Conservation (phyloP, 2,797 vertebrate genomes). For the Mormyrops boulengeri region DNA sequence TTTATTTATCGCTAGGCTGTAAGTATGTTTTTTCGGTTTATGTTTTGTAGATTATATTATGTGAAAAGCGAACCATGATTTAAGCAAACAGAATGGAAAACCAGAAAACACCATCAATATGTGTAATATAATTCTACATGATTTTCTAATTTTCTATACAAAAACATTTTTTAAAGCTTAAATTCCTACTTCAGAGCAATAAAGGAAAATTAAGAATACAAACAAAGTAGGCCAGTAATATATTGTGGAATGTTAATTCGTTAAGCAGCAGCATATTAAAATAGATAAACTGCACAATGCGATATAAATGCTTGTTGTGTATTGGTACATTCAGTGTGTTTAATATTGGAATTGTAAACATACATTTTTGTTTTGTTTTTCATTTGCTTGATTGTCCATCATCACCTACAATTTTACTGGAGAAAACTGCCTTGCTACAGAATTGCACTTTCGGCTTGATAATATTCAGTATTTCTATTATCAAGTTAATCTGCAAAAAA, state of each 20-base stretch:
- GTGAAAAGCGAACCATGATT: constrained; percentile 50
- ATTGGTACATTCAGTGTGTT: constrained; percentile 34
- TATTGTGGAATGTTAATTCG: constrained; percentile 56
- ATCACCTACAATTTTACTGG: constrained; percentile 29
- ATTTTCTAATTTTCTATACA: constrained; percentile 66
- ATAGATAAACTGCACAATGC: constrained; percentile 53
- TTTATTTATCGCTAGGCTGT: constrained; percentile 42
- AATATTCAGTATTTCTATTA: constrained; percentile 29
- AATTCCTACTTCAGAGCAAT: constrained; percentile 53
- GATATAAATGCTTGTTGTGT: constrained; percentile 46
- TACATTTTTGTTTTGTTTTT: constrained; percentile 22
- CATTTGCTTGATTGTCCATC: constrained; percentile 30
- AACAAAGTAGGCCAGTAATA: constrained; percentile 65
- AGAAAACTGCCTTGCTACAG: constrained; percentile 29
- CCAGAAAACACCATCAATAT: constrained; percentile 22
- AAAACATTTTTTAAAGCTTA: constrained; percentile 58
- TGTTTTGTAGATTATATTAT: constrained; percentile 56
- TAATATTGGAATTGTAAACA: constrained; percentile 38
- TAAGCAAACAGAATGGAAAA: constrained; percentile 14
- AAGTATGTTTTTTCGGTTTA: constrained; percentile 49
- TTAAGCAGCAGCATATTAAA: constrained; percentile 43
- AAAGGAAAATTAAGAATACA: constrained; percentile 49
- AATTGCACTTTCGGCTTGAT: constrained; percentile 26
- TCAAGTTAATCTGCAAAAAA: constrained; percentile 28
- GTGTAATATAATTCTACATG: constrained; percentile 66